Conservation (phyloP, 23 tunicate genomes). For the Trididemnum clinides region DNA sequence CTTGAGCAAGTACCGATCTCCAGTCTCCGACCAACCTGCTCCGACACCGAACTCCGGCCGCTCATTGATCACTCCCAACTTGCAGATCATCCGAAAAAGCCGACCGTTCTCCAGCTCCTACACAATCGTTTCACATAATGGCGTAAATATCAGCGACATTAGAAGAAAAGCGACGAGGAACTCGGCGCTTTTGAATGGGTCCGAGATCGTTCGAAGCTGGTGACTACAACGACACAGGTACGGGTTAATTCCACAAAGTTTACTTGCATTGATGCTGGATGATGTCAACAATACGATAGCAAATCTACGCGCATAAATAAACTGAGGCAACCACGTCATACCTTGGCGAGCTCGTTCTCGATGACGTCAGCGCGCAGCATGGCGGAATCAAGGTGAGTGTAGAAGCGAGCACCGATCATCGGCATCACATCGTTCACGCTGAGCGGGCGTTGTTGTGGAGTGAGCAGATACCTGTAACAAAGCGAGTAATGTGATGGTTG, state of each 20-base stretch:
- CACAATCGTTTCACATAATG: too few species aligned
- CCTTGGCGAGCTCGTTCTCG: conserved; percentile 93
- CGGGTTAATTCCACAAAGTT: too few species aligned
- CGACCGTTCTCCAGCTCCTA: conserved; percentile 96
- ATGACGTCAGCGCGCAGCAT: conserved; percentile 88
- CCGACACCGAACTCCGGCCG: conserved; percentile 79
- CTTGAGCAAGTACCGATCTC: conserved; percentile 88
- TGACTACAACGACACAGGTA: too few species aligned
- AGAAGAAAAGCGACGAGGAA: too few species aligned
- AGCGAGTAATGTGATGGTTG: background rate
- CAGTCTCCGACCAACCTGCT: conserved; percentile 91
- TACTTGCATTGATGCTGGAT: too few species aligned
- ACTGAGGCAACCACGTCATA: background rate
- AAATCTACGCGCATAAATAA: background rate
- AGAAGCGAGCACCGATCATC: conserved; percentile 97
- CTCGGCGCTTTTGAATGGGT: too few species aligned
- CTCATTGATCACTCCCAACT: conserved; percentile 79
- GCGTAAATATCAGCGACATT: too few species aligned
- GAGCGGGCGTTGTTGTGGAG: conserved; percentile 74
- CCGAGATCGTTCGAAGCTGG: too few species aligned
- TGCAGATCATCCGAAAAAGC: conserved; percentile 76
- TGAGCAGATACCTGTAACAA: conserved; percentile 60
- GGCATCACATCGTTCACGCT: conserved; percentile 97
- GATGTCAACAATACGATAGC: too few species aligned
- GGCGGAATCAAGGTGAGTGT: conserved; percentile 88